Evolutionary conservation across 1,140 invertebrate genomes (phyloP).

Genomic region (Cydia fagiglandana): DNA sequence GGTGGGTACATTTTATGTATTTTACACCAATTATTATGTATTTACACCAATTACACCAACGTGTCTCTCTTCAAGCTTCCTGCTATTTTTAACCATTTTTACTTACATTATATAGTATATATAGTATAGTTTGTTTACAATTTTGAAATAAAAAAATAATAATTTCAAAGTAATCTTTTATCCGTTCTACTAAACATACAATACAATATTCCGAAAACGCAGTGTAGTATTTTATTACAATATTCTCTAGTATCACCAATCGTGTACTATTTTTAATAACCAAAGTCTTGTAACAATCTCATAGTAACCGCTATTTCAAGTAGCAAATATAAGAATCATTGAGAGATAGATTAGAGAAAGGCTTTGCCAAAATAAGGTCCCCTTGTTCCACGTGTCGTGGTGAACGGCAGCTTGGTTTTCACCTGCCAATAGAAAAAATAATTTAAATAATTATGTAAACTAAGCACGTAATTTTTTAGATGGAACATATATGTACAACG

Average conservation of each 20-base stretch:
- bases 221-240: background rate
- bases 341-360: conserved; percentile 49
- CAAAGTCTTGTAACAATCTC: conserved; percentile 10
- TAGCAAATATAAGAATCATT: conserved; percentile 50
- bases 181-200: background rate
- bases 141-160: no score
- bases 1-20: no score
- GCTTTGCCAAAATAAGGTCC: conserved; percentile 60
- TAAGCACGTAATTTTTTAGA: no score
- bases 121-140: no score
- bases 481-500: no score
- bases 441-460: no score
- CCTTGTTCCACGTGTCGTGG: conserved; percentile 72
- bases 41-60: no score
- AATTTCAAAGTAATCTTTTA: background rate
- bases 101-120: no score
- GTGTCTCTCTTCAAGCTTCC: no score
- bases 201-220: conserved; percentile 7
- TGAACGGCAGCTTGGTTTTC: conserved; percentile 76
- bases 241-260: conserved; percentile 29
- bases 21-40: no score
- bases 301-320: conserved; percentile 39
- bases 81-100: no score
- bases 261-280: conserved; percentile 17
- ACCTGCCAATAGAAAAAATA: conserved; percentile 43